Evolutionary conservation across 2,888 invertebrate genomes (phyloP).

Genomic region (Ectobius pallidus): DNA sequence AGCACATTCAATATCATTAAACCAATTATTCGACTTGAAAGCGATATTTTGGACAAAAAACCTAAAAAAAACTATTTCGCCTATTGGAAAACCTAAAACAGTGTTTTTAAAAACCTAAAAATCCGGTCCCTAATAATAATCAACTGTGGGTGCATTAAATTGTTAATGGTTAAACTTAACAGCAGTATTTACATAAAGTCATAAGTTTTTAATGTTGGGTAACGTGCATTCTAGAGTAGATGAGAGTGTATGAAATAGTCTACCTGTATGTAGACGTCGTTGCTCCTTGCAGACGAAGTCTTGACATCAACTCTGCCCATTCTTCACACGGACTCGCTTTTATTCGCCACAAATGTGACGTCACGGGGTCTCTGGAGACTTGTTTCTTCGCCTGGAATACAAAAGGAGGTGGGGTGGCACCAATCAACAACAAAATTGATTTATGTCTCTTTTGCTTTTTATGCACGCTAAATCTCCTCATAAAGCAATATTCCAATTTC

Average conservation of each 20-base stretch:
- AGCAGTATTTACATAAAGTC: not conserved
- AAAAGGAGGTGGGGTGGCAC: slow-evolving; percentile 3
- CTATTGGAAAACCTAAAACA: not conserved
- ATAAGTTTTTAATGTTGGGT: not conserved
- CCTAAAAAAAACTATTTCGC: no score
- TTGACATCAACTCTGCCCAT: not conserved
- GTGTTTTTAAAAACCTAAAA: not conserved
- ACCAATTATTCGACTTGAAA: no score
- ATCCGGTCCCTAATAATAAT: no score
- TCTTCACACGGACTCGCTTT: not conserved
- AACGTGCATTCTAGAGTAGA: no score
- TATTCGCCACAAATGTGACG: slow-evolving; percentile 22
- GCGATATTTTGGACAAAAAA: no score
- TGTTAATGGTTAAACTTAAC: not conserved
- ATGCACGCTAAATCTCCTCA: not conserved
- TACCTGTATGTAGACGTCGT: not conserved
- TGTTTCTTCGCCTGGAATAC: not conserved
- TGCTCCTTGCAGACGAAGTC: not conserved
- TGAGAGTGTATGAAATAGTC: not conserved
- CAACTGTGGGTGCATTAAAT: not conserved
- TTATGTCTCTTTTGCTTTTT: not conserved
- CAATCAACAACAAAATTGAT: slow-evolving; percentile 19
- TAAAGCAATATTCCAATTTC: no score
- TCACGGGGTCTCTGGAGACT: slow-evolving; percentile 22
- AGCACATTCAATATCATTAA: no score